Percentiles rank a stretch among this genome's conserved stretches.
These are phyloP conservation scores for Cottoperca gobio DNA, from an alignment of 2,797 vertebrate species.

Conservation along the genomic window DNA sequence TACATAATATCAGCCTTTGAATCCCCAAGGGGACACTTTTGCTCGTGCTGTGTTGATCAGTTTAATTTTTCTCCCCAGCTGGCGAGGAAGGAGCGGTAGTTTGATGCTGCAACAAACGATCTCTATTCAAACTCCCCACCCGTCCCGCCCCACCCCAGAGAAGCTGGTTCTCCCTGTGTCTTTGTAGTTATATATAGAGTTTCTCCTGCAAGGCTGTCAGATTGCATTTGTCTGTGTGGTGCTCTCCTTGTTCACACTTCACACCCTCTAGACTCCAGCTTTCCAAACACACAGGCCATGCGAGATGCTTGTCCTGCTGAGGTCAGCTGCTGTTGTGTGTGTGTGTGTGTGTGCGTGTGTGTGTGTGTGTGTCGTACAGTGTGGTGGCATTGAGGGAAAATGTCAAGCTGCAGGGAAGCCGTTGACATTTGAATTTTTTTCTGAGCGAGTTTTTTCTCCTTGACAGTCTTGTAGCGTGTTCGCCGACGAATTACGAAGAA, in stretches of 20 bases:
- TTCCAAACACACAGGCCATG: conserved; percentile 43
- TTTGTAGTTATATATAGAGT: conserved; percentile 78
- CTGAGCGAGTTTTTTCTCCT: not conserved
- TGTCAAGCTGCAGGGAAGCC: conserved; percentile 55
- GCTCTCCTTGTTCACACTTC: conserved; percentile 70
- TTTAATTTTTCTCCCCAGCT: conserved; percentile 33
- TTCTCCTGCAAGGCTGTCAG: conserved; percentile 75
- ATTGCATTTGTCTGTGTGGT: conserved; percentile 62
- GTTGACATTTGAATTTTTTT: conserved; percentile 38
- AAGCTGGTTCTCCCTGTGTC: conserved; percentile 58
- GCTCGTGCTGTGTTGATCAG: conserved; percentile 19
- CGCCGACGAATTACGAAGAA: not conserved
- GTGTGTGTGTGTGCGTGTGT: conserved; percentile 7
- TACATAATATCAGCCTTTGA: conserved; percentile 13
- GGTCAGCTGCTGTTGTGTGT: conserved; percentile 62
- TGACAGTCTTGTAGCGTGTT: not conserved
- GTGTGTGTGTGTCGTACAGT: conserved; percentile 27
- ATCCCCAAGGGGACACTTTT: conserved; percentile 23
- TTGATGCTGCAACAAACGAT: conserved; percentile 50
- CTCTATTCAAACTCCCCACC: conserved; percentile 17
- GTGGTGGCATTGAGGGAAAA: conserved; percentile 25
- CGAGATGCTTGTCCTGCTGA: conserved; percentile 62
- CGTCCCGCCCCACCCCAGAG: conserved; percentile 17
- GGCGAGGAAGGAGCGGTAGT: conserved; percentile 21
- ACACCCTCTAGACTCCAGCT: conserved; percentile 56